Conservation (phyloP, 1,140 invertebrate species). For the Neodiprion pinetum region DNA sequence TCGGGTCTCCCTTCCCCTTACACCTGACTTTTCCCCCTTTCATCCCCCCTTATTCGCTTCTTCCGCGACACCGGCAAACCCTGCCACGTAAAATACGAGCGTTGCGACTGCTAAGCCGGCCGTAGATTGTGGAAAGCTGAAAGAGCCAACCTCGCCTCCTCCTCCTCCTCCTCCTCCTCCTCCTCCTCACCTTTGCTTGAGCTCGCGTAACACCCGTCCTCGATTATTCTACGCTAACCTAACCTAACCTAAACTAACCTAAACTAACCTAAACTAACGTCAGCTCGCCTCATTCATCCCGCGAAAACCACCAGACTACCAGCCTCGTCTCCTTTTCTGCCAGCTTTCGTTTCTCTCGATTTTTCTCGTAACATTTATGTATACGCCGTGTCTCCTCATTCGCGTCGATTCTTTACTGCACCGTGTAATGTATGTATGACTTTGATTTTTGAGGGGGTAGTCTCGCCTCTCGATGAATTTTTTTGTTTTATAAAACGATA, state of each 20-base stretch:
- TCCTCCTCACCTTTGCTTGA: not conserved
- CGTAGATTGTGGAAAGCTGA: conserved; percentile 44
- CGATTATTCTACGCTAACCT: conserved; percentile 15
- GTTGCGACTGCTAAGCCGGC: conserved; percentile 42
- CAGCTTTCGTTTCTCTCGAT: not conserved
- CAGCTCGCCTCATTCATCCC: conserved; percentile 32
- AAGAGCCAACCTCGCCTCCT: conserved; percentile 30
- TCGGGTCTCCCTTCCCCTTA: conserved; percentile 8
- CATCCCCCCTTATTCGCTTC: conserved; percentile 5
- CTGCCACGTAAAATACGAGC: conserved; percentile 42
- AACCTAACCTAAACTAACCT: too few relatives aligned
- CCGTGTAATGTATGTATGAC: too few relatives aligned
- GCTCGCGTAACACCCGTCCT: not conserved
- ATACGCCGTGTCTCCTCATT: too few relatives aligned
- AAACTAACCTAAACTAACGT: conserved; percentile 19
- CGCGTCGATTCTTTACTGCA: too few relatives aligned
- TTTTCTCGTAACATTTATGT: not conserved
- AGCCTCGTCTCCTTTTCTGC: not conserved
- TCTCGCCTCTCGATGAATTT: too few relatives aligned
- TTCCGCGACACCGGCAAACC: too few relatives aligned
- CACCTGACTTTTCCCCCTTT: conserved; percentile 1
- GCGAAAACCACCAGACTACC: conserved; percentile 9
- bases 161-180: not conserved
- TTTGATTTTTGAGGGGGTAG: too few relatives aligned
- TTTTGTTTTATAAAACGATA: too few relatives aligned